These are phyloP conservation scores for Oncorhynchus tshawytscha DNA, from an alignment of 2,113 vertebrate species.

Conservation along the genomic window DNA sequence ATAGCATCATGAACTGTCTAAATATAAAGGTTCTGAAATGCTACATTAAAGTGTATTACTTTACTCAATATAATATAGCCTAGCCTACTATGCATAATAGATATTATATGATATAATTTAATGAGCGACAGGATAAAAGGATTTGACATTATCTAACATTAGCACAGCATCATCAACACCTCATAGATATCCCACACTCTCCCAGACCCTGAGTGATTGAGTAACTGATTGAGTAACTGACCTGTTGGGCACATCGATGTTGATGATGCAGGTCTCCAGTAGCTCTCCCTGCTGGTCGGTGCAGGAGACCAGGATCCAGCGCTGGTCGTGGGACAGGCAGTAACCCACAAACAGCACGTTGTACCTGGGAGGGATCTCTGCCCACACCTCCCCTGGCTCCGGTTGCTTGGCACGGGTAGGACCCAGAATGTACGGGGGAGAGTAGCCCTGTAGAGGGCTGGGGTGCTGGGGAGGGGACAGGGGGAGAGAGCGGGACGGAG, in stretches of 20 bases:
- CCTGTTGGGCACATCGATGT: constrained; percentile 94
- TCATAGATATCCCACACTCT: background rate
- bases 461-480: constrained; percentile 77
- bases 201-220: background rate
- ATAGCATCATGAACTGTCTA: too few relatives aligned
- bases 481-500: too few relatives aligned
- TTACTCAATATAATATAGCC: too few relatives aligned
- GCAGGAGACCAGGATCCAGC: constrained; percentile 95
- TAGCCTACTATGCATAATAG: background rate
- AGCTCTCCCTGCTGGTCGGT: constrained; percentile 95
- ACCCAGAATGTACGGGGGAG: constrained; percentile 89
- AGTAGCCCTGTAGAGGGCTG: constrained; percentile 87
- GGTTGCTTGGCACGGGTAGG: constrained; percentile 89
- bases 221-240: constrained; percentile 76
- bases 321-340: constrained; percentile 95
- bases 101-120: background rate
- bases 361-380: constrained; percentile 87
- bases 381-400: constrained; percentile 87
- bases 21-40: too few relatives aligned
- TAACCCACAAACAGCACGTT: constrained; percentile 95
- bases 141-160: background rate
- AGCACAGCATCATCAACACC: background rate
- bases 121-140: background rate
- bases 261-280: constrained; percentile 91
- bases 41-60: too few relatives aligned